These are phyloP conservation scores for Opisthocomus hoazin DNA, from an alignment of 2,113 vertebrate species.

Conservation along the genomic window DNA sequence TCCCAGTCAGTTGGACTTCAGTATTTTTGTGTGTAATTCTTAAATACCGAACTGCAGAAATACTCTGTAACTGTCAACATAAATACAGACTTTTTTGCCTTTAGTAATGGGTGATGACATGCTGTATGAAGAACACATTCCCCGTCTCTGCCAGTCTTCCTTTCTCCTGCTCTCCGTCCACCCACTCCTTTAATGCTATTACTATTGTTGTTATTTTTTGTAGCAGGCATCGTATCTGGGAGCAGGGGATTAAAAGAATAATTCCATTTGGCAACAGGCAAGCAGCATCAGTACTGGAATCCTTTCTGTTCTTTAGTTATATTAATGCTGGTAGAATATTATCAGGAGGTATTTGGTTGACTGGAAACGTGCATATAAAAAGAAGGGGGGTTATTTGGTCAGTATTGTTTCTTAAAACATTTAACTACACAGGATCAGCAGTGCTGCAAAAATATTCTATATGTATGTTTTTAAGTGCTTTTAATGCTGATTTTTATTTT, in stretches of 20 bases:
- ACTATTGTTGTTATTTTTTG: neutral
- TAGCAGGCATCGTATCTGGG: neutral
- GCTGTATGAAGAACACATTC: neutral
- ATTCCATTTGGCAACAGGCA: neutral
- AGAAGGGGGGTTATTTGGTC: neutral
- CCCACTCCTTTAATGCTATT: neutral
- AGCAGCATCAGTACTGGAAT: neutral
- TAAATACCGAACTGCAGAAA: conserved; percentile 1
- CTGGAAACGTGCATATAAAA: neutral
- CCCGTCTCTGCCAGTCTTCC: neutral
- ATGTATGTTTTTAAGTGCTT: conserved; percentile 40
- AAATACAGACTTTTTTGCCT: neutral
- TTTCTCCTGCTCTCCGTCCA: neutral
- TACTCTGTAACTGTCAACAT: neutral
- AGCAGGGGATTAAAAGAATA: conserved; percentile 15
- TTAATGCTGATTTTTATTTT: conserved; percentile 63
- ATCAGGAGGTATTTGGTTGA: neutral
- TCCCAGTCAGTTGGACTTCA: neutral
- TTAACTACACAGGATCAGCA: conserved; percentile 6
- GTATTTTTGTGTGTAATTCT: neutral
- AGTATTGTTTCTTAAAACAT: conserved; percentile 9
- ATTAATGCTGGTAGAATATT: neutral
- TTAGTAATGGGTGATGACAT: neutral
- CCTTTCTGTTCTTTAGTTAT: neutral
- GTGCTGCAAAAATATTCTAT: neutral